Evolutionary conservation across 2,113 vertebrate genomes (phyloP).

Genomic region (Archilochus colubris): DNA sequence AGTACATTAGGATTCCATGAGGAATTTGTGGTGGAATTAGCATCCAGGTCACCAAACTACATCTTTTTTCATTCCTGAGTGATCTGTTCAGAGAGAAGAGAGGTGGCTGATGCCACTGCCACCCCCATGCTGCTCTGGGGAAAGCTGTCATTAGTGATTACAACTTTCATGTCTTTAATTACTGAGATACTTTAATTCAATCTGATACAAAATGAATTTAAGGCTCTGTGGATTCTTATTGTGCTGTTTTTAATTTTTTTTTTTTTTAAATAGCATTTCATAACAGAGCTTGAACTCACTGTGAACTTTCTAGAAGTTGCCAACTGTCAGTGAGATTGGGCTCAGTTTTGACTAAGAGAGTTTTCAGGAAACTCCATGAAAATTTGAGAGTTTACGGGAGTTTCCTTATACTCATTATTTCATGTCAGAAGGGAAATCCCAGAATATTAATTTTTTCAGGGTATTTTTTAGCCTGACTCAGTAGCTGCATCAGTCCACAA

Average conservation of each 20-base stretch:
- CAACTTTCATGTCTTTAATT: constrained; percentile 31
- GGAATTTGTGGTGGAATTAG: constrained; percentile 17
- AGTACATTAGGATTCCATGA: background rate
- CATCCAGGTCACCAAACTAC: constrained; percentile 32
- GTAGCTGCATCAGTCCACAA: background rate
- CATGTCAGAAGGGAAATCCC: background rate
- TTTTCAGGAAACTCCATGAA: background rate
- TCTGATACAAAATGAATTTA: constrained; percentile 22
- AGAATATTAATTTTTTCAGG: background rate
- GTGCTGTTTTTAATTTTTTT: background rate
- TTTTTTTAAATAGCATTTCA: background rate
- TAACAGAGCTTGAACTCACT: background rate
- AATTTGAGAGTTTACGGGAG: background rate
- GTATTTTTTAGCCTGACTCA: background rate
- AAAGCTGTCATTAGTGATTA: constrained; percentile 34
- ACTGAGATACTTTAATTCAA: constrained; percentile 22
- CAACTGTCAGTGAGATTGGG: background rate
- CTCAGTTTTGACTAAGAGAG: background rate
- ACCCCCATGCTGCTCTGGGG: background rate
- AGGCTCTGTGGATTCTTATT: background rate
- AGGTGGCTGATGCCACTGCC: background rate
- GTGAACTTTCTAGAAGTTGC: background rate
- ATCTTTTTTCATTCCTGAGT: background rate
- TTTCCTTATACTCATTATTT: background rate
- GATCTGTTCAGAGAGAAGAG: background rate